phyloP scores from a whole-genome alignment of 2,888 invertebrate species.

The Harpagoxenus sublaevis region DNA sequence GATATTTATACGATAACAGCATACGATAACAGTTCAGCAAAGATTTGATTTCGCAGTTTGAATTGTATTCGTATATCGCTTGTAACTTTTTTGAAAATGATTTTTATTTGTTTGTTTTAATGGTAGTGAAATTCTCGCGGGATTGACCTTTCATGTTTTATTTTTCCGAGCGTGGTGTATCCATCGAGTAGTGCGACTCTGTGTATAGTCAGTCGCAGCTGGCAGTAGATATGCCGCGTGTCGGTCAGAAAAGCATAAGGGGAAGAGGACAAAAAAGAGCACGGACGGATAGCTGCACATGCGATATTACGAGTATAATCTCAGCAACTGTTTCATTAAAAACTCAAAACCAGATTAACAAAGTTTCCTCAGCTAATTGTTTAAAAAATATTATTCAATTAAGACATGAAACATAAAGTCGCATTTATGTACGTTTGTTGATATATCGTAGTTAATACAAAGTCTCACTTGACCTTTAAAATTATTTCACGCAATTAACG shows the following conservation, averaged over 20 bases:
- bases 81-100: neutral
- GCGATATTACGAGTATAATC: neutral
- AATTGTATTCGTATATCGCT: neutral
- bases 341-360: neutral
- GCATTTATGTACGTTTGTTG: neutral
- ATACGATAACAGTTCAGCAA: neutral
- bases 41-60: neutral
- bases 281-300: neutral
- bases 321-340: neutral
- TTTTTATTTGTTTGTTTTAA: neutral
- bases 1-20: neutral
- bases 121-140: neutral
- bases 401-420: neutral
- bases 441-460: neutral
- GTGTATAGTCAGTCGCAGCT: constrained; percentile 48
- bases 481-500: neutral
- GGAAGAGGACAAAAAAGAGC: constrained; percentile 6
- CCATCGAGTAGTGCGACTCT: constrained; percentile 17
- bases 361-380: neutral
- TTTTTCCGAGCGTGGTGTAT: neutral
- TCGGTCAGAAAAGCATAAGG: constrained; percentile 28
- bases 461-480: neutral
- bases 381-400: neutral
- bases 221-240: constrained; percentile 26
- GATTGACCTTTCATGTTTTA: neutral